These are phyloP conservation scores for Circaetus cinerascens DNA, from an alignment of 2,113 vertebrate genomes.

Conservation along the genomic window DNA sequence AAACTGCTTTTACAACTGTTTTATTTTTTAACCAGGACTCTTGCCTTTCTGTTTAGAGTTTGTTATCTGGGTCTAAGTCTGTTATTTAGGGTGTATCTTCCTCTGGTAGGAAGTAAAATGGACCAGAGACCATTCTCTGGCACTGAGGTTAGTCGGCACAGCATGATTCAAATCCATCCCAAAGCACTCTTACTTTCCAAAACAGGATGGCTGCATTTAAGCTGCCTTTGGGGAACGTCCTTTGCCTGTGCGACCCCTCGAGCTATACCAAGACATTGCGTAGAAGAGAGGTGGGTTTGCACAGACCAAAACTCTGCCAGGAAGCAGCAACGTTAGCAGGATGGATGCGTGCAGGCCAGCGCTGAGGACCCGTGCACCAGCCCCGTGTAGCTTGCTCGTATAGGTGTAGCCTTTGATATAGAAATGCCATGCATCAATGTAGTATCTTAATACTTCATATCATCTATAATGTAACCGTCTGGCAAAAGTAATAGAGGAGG, in stretches of 20 bases:
- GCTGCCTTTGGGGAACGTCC: not conserved
- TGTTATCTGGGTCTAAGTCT: not conserved
- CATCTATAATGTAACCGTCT: not conserved
- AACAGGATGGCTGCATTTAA: not conserved
- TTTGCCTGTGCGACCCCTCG: not conserved
- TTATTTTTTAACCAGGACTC: not conserved
- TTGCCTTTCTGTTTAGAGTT: not conserved
- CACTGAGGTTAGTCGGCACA: not conserved
- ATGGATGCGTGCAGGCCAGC: rapidly evolving
- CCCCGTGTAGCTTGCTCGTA: not conserved
- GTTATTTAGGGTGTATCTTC: not conserved
- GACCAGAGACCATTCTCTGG: not conserved
- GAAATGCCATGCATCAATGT: not conserved
- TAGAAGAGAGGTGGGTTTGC: not conserved
- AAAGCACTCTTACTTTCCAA: not conserved
- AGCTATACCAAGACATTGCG: not conserved
- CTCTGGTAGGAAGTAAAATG: not conserved
- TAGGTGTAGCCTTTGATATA: not conserved
- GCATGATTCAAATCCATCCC: not conserved
- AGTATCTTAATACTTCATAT: not conserved
- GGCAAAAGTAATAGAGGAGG: not conserved
- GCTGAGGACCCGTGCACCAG: not conserved
- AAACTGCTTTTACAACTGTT: not conserved
- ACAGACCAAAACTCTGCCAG: not conserved
- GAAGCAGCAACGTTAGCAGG: not conserved